These are phyloP conservation scores for Mallateleia sp. DNA, from an alignment of 2,888 invertebrate species.

Conservation along the genomic window DNA sequence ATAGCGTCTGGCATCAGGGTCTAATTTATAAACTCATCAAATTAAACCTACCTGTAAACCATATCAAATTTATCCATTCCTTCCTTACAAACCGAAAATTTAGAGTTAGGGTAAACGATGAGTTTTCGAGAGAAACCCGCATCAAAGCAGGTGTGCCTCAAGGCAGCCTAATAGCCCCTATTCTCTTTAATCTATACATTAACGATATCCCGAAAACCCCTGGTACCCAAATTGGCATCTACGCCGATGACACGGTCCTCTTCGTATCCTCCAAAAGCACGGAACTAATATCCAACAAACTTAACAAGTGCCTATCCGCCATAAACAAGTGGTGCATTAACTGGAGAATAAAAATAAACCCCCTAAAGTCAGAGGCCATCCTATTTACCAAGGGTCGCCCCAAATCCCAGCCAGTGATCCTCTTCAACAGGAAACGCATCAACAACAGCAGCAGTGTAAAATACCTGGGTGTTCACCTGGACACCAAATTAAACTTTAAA, in stretches of 20 bases:
- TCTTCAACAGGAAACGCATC: no score
- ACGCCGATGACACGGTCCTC: constrained; percentile 43
- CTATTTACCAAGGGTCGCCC: not conserved
- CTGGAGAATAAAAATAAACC: constrained; percentile 22
- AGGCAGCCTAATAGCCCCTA: constrained; percentile 24
- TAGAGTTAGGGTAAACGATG: constrained; percentile 2
- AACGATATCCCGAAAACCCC: constrained; percentile 31
- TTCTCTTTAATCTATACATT: constrained; percentile 30
- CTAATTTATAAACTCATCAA: constrained; percentile 59
- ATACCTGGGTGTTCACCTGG: no score
- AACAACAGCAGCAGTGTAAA: no score
- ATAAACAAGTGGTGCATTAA: not conserved
- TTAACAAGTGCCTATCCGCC: no score
- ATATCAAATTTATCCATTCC: constrained; percentile 1
- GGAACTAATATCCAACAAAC: no score
- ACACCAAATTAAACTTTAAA: no score
- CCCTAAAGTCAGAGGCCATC: constrained; percentile 4
- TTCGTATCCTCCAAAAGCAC: constrained; percentile 3
- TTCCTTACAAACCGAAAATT: constrained; percentile 36
- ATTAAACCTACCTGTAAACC: no score
- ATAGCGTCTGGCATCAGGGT: constrained; percentile 77
- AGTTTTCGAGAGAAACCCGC: not conserved
- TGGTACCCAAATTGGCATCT: constrained; percentile 21
- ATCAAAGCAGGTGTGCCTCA: constrained; percentile 28
- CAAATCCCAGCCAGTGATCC: no score